Evolutionary conservation across 37 sponge, comb jelly and placozoan genomes (phyloP).

Genomic region (Aphrocallistes beatrix): DNA sequence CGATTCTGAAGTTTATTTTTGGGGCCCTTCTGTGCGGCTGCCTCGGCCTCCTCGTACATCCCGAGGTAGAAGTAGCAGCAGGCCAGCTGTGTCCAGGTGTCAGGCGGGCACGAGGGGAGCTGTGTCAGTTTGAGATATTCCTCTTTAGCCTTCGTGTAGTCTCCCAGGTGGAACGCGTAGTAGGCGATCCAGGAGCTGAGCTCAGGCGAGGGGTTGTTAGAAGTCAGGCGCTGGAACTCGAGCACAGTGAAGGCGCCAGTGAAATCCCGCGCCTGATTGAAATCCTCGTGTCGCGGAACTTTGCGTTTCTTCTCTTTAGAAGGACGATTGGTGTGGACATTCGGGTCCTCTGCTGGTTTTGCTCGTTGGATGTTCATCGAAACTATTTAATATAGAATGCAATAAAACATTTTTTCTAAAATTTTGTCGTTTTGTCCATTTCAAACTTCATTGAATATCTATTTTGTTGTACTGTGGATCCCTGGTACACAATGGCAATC

Average conservation of each 20-base stretch:
- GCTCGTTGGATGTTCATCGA: constrained; percentile 30
- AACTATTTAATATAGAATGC: not conserved
- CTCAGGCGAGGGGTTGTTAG: not conserved
- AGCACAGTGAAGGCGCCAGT: constrained; percentile 84
- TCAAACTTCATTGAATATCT: no score
- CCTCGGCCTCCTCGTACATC: constrained; percentile 80
- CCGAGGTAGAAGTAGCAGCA: constrained; percentile 90
- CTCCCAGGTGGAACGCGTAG: constrained; percentile 79
- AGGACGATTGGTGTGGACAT: constrained; percentile 2
- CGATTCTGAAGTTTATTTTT: constrained; percentile 68
- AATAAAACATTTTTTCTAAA: not conserved
- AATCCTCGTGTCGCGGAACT: constrained; percentile 76
- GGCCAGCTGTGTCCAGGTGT: constrained; percentile 62
- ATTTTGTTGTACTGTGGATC: no score
- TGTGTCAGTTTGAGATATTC: constrained; percentile 65
- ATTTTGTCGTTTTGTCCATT: no score
- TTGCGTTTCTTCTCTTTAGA: constrained; percentile 76
- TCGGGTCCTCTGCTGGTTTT: constrained; percentile 38
- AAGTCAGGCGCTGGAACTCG: constrained; percentile 40
- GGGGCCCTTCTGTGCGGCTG: constrained; percentile 54
- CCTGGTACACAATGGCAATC: no score
- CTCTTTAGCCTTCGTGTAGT: constrained; percentile 65
- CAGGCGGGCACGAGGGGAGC: constrained; percentile 37
- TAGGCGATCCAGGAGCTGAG: constrained; percentile 80
- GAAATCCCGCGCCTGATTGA: constrained; percentile 71